Base-by-base conservation (phyloP, 2,888 invertebrate species). In the Chelonus formosanus region DNA sequence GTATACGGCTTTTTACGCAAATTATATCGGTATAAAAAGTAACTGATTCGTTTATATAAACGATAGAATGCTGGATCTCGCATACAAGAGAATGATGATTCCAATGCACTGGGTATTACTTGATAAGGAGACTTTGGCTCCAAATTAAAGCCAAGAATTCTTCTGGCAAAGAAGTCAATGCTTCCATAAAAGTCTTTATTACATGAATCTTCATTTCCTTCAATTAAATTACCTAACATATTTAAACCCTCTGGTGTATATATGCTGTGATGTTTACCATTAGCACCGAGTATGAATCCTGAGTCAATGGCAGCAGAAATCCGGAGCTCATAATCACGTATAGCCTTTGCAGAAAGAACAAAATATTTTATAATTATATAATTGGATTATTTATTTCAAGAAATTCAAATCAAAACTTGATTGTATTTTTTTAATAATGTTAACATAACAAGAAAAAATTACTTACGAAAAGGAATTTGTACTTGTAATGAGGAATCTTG, bases 11-110 rank as follows among this genome's bases (percentile, higher is more conserved):
- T 86, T 43, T 90, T 80, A 45, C 86, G 80, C 56, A 85, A 75
- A 72, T 88, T 87, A 87, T 88, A 80, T 77, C 68, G 72, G 8
- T 69, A 31, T 20, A 73, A 73, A 85, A 89, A 90, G 61, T 88
- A 81, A 52, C 86, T 80, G 71, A 91, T 86, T 67, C 87, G 88
- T 78, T 90, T 90, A 86, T 86, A 87, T 63, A 91, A 85, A 81
- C 88, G 87, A 84, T 88, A 92, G 85, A 89, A 90, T 6, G 88
- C 88, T 1, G 91, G 91, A 75, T 92, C 92, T 62, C 91, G 88
- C 50, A 90, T 78, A 34, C 88, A 86, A 1, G 91, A 90, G 76
- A 89, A 88, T 75, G 87, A 88, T 74, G 89, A 87, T 74, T 91
- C 89, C 71, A 91, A 79, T 0, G 85, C 87, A 48, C 89, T 89